These are phyloP conservation scores for Gallinago paraguaiae DNA, from an alignment of 2,113 vertebrate species.

Conservation along the genomic window DNA sequence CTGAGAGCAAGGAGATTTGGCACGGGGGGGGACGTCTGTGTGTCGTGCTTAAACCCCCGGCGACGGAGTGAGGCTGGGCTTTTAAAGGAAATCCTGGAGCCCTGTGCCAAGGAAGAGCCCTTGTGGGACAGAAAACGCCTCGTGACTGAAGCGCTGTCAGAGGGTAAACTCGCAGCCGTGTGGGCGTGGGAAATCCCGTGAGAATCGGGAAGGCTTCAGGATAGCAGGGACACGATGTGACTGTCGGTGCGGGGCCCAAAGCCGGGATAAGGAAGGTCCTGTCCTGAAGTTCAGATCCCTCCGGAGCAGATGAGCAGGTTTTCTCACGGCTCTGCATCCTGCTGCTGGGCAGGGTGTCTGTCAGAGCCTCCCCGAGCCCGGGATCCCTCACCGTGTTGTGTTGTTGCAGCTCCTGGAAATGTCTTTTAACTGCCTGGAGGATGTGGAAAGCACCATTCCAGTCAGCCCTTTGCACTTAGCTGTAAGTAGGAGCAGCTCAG, in stretches of 20 bases:
- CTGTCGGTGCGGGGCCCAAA: too few species aligned
- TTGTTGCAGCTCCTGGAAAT: conserved; percentile 90
- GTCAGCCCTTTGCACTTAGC: conserved; percentile 98
- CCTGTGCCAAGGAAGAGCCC: not conserved
- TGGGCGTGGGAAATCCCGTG: fast-evolving
- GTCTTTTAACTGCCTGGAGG: conserved; percentile 95
- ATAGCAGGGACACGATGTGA: not conserved
- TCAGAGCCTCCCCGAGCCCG: not conserved
- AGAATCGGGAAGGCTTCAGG: not conserved
- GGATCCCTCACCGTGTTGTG: not conserved
- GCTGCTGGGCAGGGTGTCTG: not conserved
- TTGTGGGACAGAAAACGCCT: not conserved
- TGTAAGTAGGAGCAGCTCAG: conserved; percentile 77
- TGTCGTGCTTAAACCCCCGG: not conserved
- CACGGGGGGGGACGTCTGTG: fast-evolving
- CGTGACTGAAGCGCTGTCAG: not conserved
- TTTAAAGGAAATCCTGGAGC: not conserved
- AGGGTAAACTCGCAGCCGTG: not conserved
- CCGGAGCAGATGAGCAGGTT: not conserved
- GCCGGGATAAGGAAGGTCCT: not conserved
- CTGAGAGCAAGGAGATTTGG: not conserved
- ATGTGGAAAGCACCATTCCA: conserved; percentile 92
- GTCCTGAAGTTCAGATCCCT: fast-evolving
- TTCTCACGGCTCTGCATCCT: not conserved
- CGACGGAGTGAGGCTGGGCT: not conserved